Conservation (phyloP, 2,113 vertebrate genomes). For the Lanius ludovicianus region DNA sequence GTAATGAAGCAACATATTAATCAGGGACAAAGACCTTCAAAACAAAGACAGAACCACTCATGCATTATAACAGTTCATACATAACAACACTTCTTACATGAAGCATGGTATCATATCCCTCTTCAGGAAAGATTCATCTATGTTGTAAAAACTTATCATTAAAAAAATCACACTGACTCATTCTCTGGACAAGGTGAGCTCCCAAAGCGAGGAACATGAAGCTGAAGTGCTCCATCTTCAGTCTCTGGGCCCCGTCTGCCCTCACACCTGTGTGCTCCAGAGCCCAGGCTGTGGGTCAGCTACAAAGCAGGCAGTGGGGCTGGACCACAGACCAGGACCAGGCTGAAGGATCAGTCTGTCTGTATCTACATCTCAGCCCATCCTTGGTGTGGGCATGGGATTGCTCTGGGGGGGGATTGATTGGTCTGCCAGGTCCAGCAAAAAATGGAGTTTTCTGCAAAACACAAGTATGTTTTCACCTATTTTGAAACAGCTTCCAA, state of each 20-base stretch:
- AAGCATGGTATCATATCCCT: not conserved
- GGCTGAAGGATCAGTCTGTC: not conserved
- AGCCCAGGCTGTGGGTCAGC: not conserved
- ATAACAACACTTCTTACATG: not conserved
- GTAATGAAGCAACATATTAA: not conserved
- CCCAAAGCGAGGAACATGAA: not conserved
- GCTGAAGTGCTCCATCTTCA: not conserved
- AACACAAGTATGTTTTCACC: not conserved
- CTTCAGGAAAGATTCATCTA: not conserved
- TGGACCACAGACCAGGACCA: not conserved
- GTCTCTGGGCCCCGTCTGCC: no score
- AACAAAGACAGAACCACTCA: not conserved
- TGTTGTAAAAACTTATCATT: not conserved
- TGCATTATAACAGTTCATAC: not conserved
- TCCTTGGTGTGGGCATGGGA: no score
- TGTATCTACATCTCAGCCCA: not conserved
- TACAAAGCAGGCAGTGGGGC: not conserved
- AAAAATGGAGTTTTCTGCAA: not conserved
- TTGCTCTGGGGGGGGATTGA: not conserved
- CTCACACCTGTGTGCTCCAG: accelerated
- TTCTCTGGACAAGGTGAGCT: not conserved
- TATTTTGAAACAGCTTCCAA: not conserved
- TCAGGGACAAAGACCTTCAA: not conserved
- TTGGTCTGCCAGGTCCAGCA: not conserved
- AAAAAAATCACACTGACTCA: accelerated